Percentiles rank a stretch among this genome's conserved stretches.
Conservation (phyloP, 2,113 vertebrate species). For the Ptilorrhoa leucosticta region DNA sequence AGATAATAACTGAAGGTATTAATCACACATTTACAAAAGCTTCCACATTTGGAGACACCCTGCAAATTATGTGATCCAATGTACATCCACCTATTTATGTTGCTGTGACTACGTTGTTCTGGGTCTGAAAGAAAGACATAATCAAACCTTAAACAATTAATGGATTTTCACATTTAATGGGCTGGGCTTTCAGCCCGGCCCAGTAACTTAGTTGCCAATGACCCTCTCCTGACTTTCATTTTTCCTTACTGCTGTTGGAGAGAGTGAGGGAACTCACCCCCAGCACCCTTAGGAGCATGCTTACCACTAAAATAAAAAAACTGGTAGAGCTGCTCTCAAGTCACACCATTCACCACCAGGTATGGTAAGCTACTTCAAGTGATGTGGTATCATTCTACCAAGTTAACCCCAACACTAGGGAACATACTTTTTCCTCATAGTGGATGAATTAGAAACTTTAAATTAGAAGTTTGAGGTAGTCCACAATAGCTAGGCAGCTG, state of each 20-base stretch:
- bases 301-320: background rate
- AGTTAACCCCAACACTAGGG: background rate
- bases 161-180: conserved; percentile 70
- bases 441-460: background rate
- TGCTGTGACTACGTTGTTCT: conserved; percentile 43
- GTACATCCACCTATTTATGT: conserved; percentile 48
- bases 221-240: conserved; percentile 34
- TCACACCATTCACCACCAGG: background rate
- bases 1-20: conserved; percentile 66
- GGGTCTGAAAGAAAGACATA: conserved; percentile 56
- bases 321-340: background rate
- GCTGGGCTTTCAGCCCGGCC: conserved; percentile 38
- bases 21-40: conserved; percentile 65
- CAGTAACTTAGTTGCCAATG: conserved; percentile 31
- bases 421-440: background rate
- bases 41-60: conserved; percentile 47
- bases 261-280: background rate
- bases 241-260: conserved; percentile 15
- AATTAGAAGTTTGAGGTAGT: background rate
- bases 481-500: background rate
- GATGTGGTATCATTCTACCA: background rate
- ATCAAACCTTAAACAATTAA: conserved; percentile 49
- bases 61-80: conserved; percentile 31
- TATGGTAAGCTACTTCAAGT: background rate
- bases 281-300: background rate